Base-by-base conservation (phyloP, 2,113 vertebrate species). In the Cryptoleucopteryx plumbea region DNA sequence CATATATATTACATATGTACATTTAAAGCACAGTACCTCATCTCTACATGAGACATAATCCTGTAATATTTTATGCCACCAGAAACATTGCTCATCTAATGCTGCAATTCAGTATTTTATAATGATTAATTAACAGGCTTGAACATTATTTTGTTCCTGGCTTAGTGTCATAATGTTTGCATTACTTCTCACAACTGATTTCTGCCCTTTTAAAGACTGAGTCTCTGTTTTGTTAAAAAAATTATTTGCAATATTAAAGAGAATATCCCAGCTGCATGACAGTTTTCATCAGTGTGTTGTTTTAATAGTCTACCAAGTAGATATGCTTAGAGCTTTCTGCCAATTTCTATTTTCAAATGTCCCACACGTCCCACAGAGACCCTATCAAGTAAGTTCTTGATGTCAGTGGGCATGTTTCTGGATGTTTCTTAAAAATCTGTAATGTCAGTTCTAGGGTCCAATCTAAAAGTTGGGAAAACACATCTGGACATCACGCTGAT, bases 81-180 rank as follows among this genome's bases (percentile, higher is more conserved):
- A 96, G 93, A 97, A 96, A 82, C 17, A 72, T 63, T 50, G 42
- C 36, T 94, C 96, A 87, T 95, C 66, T 82, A 87, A 93, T 8
- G 16, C 38, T 94, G 75, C 67, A 96, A 66, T 62, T 94, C 77
- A 83, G 93, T 94, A 84, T 92, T 97, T 98, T 92, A 55, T 82
- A 92, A 86, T 96, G 86, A 96, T 95, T 97, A 98, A 97, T 97
- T 97, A 97, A 92, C 55, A 67, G 55, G 7, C 34, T 96, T 91
- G 73, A 96, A 97, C 6, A 27, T 34, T 97, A 77, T 96, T 94
- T 96, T 94, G 53, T 96, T 97, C 94, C 94, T 96, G 72, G 52
- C 40, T 96, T 94, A 93, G 74, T 96, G 92, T 97, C 61, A 89
- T 71, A 97, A 78, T 86, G 55, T 93, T 96, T 95, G 78, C 92